Evolutionary conservation across 2,113 vertebrate genomes (phyloP).

Genomic region (Lagopus leucura): DNA sequence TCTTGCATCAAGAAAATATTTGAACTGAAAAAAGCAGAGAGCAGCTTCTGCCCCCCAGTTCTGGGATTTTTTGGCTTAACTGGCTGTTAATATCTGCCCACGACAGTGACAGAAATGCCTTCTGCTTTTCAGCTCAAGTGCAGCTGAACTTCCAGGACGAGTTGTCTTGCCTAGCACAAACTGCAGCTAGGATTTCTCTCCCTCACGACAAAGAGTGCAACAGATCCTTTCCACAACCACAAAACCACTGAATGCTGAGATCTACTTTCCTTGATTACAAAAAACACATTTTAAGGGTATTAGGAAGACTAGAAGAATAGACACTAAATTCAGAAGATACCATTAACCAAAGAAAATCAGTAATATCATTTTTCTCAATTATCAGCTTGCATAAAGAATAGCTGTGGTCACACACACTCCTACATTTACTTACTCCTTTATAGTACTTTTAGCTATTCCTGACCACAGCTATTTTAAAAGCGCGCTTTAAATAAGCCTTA

Average conservation of each 20-base stretch:
- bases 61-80: too few species aligned
- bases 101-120: too few species aligned
- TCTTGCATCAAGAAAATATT: not conserved
- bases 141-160: too few species aligned
- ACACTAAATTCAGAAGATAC: not conserved
- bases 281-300: not conserved
- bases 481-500: slow-evolving; percentile 64
- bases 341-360: not conserved
- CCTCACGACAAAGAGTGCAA: not conserved
- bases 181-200: not conserved
- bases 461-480: not conserved
- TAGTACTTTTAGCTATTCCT: not conserved
- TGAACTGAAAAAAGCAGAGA: too few species aligned
- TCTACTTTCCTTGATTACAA: not conserved
- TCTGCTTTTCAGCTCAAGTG: too few species aligned
- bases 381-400: not conserved
- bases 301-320: not conserved
- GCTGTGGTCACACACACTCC: not conserved
- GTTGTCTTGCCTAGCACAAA: not conserved
- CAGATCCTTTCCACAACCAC: not conserved
- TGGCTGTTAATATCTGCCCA: too few species aligned
- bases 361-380: not conserved
- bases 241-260: not conserved
- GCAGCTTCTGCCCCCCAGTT: too few species aligned
- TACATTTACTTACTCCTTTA: not conserved